Percentiles rank a stretch among this genome's conserved stretches.
Conservation (phyloP, 2,888 invertebrate species). For the Hipparchia sbordonii region DNA sequence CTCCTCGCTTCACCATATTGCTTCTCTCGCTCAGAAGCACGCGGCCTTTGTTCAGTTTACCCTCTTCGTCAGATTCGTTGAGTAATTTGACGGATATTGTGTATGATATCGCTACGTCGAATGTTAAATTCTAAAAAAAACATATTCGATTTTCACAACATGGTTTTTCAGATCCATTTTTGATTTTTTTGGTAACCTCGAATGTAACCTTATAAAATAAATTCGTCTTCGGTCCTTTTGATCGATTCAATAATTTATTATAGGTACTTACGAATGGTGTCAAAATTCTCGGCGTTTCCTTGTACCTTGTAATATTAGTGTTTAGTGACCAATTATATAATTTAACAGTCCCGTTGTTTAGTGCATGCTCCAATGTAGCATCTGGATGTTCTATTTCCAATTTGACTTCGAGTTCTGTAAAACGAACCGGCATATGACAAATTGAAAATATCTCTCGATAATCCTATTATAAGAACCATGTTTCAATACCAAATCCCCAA, state of each 20-base stretch:
- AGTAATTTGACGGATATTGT: constrained; percentile 11
- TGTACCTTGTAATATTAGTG: background rate
- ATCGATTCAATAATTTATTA: background rate
- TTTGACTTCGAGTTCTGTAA: constrained; percentile 48
- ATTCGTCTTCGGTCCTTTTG: background rate
- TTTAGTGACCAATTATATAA: background rate
- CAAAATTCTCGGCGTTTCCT: background rate
- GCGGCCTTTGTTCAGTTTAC: background rate
- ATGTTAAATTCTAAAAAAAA: constrained; percentile 25
- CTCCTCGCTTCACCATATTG: constrained; percentile 9
- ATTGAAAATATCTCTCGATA: background rate
- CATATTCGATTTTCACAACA: too few relatives aligned
- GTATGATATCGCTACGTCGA: constrained; percentile 20
- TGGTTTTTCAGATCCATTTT: background rate
- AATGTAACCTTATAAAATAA: too few relatives aligned
- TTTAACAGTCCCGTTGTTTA: background rate
- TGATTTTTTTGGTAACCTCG: too few relatives aligned
- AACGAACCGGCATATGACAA: background rate
- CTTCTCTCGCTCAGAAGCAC: constrained; percentile 26
- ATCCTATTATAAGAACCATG: background rate
- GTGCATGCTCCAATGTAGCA: constrained; percentile 18
- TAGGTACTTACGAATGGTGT: constrained; percentile 28
- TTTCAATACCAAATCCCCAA: too few relatives aligned
- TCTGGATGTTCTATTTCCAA: constrained; percentile 46
- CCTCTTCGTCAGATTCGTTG: background rate